Conservation (phyloP, 1,140 invertebrate species). For the Phocides pigmalion region DNA sequence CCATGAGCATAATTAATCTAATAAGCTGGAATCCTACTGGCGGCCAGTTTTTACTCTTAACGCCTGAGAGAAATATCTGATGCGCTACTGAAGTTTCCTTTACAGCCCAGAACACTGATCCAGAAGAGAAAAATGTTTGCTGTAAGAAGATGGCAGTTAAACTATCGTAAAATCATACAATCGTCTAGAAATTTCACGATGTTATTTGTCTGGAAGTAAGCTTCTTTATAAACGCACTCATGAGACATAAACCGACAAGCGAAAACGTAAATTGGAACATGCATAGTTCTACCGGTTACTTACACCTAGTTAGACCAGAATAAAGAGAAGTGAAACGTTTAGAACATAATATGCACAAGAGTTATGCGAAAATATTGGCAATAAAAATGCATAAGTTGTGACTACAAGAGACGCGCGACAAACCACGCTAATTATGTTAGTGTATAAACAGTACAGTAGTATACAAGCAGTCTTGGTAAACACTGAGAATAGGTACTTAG, state of each 20-base stretch:
- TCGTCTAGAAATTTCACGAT: too few relatives aligned
- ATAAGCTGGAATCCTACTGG: too few relatives aligned
- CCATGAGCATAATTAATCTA: too few relatives aligned
- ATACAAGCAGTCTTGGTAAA: constrained; percentile 83
- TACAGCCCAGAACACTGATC: background rate
- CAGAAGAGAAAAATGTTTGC: background rate
- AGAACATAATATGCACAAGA: constrained; percentile 63
- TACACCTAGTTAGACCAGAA: constrained; percentile 71
- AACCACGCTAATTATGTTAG: constrained; percentile 63
- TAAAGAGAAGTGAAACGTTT: constrained; percentile 54
- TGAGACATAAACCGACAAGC: constrained; percentile 23
- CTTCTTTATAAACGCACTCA: constrained; percentile 8
- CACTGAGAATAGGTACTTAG: constrained; percentile 82
- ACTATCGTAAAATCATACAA: too few relatives aligned
- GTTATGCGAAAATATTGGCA: constrained; percentile 75
- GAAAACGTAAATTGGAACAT: constrained; percentile 13
- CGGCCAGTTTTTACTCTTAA: too few relatives aligned
- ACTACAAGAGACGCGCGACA: constrained; percentile 69
- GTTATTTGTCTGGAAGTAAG: background rate
- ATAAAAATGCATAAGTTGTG: constrained; percentile 82
- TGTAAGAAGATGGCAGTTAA: too few relatives aligned
- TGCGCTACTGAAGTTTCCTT: too few relatives aligned
- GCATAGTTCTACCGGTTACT: constrained; percentile 44
- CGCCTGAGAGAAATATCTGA: too few relatives aligned
- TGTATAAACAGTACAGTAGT: constrained; percentile 80